Base-by-base conservation (phyloP, 2,113 vertebrate genomes). In the Nerophis lumbriciformis region DNA sequence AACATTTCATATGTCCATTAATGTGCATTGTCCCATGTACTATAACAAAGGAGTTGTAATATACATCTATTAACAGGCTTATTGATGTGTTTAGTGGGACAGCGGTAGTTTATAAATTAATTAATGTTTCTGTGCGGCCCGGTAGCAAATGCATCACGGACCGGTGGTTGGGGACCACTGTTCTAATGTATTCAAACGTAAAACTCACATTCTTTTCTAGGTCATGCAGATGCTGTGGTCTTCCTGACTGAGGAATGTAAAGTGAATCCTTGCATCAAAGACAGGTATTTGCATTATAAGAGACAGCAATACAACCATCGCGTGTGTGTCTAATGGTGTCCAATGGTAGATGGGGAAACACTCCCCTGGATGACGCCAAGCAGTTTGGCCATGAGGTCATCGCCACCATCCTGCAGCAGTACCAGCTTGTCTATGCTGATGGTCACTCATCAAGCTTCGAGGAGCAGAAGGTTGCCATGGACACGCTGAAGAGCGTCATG, bases 231-330 rank as follows among this genome's bases (percentile, higher is more conserved):
- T 56, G 90, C 90, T 48, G 90, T 93, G 15, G 84, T 87, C 62
- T 95, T 95, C 77, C 88, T 95, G 39, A 92, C 91, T 15, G 88
- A 93, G 62, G 84, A 88, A 35, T 94, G 93, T 74, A 92, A 91
- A 89, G 91, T 94, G 64, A 93, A 93, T 71, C 93, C 93, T 21
- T 71, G 87, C 66, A 85, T 87, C 61, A 93, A 92, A 68, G 94
- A 95, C 84, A 92, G 93, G 93, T 94, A 78, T 12, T 48, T 51
- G 2, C 15, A 8, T 55, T 4, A 35, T 4, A 49, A 8, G 28
- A 35, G 2, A 36, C 13, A 14, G 15, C 16, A 16, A 42, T 44
- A 6, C 1, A 57, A 19, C 37, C 7, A 35, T 53, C 28, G 2
- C 7, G 4, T 49, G n/a, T 39, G 5, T 65, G 50, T 2, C 28